Evolutionary conservation across 2,888 invertebrate genomes (phyloP).

Genomic region (Phymatocera aterrima): DNA sequence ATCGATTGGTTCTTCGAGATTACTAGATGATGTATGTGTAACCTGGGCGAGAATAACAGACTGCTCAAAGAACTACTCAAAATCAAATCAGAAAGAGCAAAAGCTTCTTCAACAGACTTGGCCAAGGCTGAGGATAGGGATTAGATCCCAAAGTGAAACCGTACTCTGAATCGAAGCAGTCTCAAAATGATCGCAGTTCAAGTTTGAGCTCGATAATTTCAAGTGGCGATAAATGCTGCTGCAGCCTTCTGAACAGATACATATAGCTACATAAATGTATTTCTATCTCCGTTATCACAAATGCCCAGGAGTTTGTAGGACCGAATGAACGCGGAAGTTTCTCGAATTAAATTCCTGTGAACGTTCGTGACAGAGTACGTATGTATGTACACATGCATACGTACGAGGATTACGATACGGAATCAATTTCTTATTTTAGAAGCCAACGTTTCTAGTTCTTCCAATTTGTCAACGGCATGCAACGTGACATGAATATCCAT

Average conservation of each 20-base stretch:
- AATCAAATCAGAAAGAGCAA: background rate
- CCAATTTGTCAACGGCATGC: conserved; percentile 34
- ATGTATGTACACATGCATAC: background rate
- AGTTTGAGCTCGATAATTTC: background rate
- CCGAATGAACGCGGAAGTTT: background rate
- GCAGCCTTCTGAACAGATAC: background rate
- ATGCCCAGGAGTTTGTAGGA: too few relatives aligned
- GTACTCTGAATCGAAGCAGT: background rate
- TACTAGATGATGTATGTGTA: background rate
- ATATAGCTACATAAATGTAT: background rate
- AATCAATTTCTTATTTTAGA: conserved; percentile 14
- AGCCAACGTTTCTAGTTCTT: background rate
- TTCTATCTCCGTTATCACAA: too few relatives aligned
- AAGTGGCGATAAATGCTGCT: background rate
- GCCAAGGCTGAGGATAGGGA: background rate
- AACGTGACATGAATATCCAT: background rate
- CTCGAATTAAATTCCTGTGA: background rate
- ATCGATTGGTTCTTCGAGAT: background rate
- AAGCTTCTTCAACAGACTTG: background rate
- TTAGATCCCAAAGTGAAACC: background rate
- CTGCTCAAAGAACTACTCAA: background rate
- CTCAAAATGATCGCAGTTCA: background rate
- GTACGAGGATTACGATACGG: background rate
- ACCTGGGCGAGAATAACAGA: conserved; percentile 25
- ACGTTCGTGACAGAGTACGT: background rate